phyloP scores from a whole-genome alignment of 2,113 vertebrate species.

The Microtus oregoni region DNA sequence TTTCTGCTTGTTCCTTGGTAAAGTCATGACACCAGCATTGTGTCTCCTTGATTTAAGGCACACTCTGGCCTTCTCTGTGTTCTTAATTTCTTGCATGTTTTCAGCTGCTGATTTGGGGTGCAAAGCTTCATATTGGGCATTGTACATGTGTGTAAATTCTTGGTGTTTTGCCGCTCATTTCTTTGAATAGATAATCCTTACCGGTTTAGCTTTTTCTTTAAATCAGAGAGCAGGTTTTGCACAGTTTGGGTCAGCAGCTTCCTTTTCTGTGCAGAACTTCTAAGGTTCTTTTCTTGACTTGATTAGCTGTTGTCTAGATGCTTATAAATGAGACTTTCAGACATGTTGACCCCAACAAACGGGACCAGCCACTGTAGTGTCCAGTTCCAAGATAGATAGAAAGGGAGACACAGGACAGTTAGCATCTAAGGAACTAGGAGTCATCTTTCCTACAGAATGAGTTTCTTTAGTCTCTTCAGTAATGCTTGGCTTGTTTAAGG shows the following conservation, averaged over 20 bases:
- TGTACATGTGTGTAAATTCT: constrained; percentile 93
- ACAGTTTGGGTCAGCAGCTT: constrained; percentile 89
- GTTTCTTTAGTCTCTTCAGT: not conserved
- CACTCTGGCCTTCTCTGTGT: not conserved
- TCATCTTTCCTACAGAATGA: not conserved
- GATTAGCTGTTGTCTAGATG: constrained; percentile 93
- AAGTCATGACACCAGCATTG: not conserved
- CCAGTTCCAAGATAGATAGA: constrained; percentile 85
- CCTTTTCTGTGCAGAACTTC: constrained; percentile 90
- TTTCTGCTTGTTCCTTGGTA: not conserved
- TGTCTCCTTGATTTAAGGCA: not conserved
- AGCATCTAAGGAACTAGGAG: constrained; percentile 47
- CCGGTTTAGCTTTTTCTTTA: constrained; percentile 92
- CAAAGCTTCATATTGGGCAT: constrained; percentile 94
- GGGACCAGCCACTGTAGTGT: constrained; percentile 87
- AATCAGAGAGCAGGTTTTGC: constrained; percentile 93
- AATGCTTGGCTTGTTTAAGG: not conserved
- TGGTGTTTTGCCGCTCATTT: constrained; percentile 92
- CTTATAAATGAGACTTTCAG: constrained; percentile 81
- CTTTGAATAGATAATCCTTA: constrained; percentile 90
- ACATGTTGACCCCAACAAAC: not conserved
- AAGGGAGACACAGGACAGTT: constrained; percentile 83
- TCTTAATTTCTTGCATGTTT: not conserved
- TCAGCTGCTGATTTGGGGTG: constrained; percentile 89
- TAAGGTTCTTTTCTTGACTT: constrained; percentile 92